Evolutionary conservation across 2,113 vertebrate genomes (phyloP), one percentile per base, ranked within the genome.

Genomic region (Hymenochirus boettgeri): DNA sequence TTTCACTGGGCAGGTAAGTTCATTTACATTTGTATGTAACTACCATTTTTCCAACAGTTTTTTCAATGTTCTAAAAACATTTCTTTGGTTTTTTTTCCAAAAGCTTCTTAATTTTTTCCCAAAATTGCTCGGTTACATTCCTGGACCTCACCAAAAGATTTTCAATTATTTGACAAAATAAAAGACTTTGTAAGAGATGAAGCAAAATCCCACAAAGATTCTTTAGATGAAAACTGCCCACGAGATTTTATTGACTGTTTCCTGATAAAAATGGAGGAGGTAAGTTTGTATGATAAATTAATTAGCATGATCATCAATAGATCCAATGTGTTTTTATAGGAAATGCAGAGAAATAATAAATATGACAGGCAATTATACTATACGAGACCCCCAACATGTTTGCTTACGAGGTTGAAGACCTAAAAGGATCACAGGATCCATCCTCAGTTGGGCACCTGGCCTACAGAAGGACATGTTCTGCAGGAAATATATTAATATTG

Each of bases 181-280:
- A 83, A 67, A 71, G 57, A 3, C 1, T 93, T 92, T 70, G 37
- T 79, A 1, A 29, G 58, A 50, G 73, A 45, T 13, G 86, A 86
- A 55, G 74, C 88, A 22, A 76, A 86, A 24, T 57, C 77, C 9
- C 92, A 93, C 33, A 35, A 81, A 73, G 76, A 83, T 0, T 83
- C 77, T 0, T 48, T 93, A 26, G 82, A 89, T 58, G 70, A 71
- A 1, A 76, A 5, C 55, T 77, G 71, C 13, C 89, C 87, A 2
- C 75, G 83, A 65, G 91, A 93, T 69, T 92, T 79, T 55, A 88
- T 91, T 0, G 91, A 93, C 82, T 87, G 85, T 64, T 93, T 90
- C 67, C 88, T 92, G 63, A 66, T 58, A 23, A 83, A 81, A 77
- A 82, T 86, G 3, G 45, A 81, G 22, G 80, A 90, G 88, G 90